Percentiles rank a stretch among this genome's conserved stretches.
phyloP scores from a whole-genome alignment of 35 echinoderm and acorn worm species.

The Apostichopus californicus region DNA sequence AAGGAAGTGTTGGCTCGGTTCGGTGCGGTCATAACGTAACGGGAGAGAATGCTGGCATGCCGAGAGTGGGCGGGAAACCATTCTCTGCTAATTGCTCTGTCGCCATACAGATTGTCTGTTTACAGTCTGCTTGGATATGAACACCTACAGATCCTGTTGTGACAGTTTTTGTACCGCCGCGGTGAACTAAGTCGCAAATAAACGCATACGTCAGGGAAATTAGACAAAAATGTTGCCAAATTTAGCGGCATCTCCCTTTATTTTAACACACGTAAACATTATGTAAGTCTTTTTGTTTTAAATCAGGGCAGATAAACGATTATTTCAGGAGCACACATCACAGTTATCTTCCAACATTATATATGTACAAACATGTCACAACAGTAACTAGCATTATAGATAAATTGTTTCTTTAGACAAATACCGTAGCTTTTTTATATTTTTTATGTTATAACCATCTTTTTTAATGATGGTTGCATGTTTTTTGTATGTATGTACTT shows the following conservation, averaged over 20 bases:
- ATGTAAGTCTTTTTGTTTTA: too few species aligned
- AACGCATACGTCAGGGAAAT: slow-evolving; percentile 13
- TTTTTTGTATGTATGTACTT: too few species aligned
- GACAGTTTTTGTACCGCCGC: background rate
- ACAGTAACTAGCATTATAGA: too few species aligned
- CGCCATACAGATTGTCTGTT: slow-evolving; percentile 35
- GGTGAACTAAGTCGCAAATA: slow-evolving; percentile 39
- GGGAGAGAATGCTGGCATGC: slow-evolving; percentile 38
- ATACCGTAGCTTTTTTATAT: too few species aligned
- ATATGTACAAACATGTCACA: too few species aligned
- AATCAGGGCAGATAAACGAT: too few species aligned
- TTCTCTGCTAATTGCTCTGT: slow-evolving; percentile 53
- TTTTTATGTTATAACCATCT: too few species aligned
- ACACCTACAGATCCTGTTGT: slow-evolving; percentile 34
- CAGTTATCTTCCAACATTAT: too few species aligned
- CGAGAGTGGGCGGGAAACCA: slow-evolving; percentile 56
- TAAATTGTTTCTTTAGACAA: too few species aligned
- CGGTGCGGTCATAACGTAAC: slow-evolving; percentile 50
- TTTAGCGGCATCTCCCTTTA: background rate
- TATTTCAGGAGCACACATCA: too few species aligned
- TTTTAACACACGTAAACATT: background rate
- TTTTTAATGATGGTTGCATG: too few species aligned
- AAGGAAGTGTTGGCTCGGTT: slow-evolving; percentile 35
- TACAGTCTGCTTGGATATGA: slow-evolving; percentile 31
- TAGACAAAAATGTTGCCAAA: slow-evolving; percentile 19